Base-by-base conservation (phyloP, 2,888 invertebrate species). In the Coenonympha glycerion region DNA sequence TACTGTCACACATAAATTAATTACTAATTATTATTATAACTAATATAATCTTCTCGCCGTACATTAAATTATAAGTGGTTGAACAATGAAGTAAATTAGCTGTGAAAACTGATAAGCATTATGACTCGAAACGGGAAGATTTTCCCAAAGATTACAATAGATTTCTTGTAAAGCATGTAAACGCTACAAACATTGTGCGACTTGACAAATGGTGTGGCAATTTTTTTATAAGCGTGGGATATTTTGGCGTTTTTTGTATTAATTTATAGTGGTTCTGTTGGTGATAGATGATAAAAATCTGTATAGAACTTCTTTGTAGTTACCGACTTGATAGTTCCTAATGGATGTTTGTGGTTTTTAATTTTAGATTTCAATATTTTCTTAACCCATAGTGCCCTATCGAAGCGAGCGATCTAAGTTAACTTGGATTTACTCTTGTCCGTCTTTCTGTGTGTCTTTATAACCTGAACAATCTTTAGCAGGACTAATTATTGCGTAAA, bases 141-240 rank as follows among this genome's bases (percentile, higher is more conserved):
- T 41, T 50, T 55, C 55, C 21, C 49, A 53, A 33, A 47, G 53
- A 52, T 53, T 19, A 51, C n/a, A 53, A 45, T 21, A 34, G 46
- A 49, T 42, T 33, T 49, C 28, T 46, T 36, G 45, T 45, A 45
- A 44, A 47, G 15, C 28, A 37, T 41, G 31, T 30, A 30, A 50
- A 47, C 47, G 39, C 53, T 50, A 18, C 46, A 30, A 15, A 45
- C 47, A 53, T 53, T 55, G 53, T 49, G 44, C 40, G 8, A 6
- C 21, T 34, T 45, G 39, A 52, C 44, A 45, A 52, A 49, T 47
- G 37, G 16, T 21, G 31, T 33, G 18, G 33, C 26, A 47, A 40
- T 37, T 48, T 47, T 31, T 13, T 37, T 37, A 49, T 19, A 21
- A 36, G 31, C 37, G 37, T 49, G 49, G 16, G 49, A 49, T 31